These are phyloP conservation scores for Stylophora pistillata DNA, from an alignment of 64 coral and sea anemone genomes.

Conservation along the genomic window DNA sequence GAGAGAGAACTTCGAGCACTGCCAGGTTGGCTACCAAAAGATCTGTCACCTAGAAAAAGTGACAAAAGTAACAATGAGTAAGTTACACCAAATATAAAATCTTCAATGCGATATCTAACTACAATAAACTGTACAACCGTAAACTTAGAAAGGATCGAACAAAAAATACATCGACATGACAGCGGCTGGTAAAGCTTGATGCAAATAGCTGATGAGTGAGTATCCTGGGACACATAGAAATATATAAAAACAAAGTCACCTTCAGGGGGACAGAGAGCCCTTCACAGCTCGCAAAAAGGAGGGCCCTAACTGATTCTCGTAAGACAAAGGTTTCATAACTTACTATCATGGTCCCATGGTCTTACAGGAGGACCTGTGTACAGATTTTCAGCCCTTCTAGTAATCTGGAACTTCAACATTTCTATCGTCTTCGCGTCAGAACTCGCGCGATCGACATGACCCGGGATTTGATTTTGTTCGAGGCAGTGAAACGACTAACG, in stretches of 20 bases:
- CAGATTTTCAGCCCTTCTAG: conserved; percentile 16
- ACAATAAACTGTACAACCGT: neutral
- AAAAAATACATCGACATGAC: too few relatives aligned
- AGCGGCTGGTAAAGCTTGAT: too few relatives aligned
- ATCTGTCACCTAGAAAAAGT: conserved; percentile 29
- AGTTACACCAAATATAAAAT: neutral
- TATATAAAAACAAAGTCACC: too few relatives aligned
- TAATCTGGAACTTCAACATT: conserved; percentile 43
- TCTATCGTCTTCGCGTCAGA: neutral
- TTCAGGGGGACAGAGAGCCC: too few relatives aligned
- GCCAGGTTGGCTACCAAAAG: conserved; percentile 79
- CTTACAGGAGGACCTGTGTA: neutral
- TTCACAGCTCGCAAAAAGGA: too few relatives aligned
- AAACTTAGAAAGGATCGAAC: neutral
- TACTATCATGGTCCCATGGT: too few relatives aligned
- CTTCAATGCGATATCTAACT: neutral
- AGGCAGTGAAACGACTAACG: neutral
- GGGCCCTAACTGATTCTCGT: too few relatives aligned
- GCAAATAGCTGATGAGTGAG: too few relatives aligned
- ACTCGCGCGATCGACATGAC: neutral
- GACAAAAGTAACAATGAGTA: neutral
- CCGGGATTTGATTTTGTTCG: neutral
- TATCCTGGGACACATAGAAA: too few relatives aligned
- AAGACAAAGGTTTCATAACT: too few relatives aligned
- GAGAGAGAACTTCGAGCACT: conserved; percentile 79